Percentiles rank a stretch among this genome's conserved stretches.
These are phyloP conservation scores for Ephialtes manifestator DNA, from an alignment of 2,888 invertebrate genomes.

Conservation along the genomic window DNA sequence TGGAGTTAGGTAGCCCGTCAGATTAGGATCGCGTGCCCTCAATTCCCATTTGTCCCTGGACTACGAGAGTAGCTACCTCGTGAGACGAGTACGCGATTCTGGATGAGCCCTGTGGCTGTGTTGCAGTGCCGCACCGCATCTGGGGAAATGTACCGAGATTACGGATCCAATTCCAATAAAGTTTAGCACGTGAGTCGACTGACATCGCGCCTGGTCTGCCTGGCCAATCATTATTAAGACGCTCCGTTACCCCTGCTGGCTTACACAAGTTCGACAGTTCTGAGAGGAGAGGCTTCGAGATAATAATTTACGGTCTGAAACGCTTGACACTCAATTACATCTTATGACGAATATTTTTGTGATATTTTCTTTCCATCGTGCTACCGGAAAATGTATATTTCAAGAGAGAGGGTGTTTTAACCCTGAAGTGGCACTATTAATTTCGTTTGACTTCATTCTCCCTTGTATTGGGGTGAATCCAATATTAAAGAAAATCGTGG, in stretches of 20 bases:
- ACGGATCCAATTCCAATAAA: conserved; percentile 85
- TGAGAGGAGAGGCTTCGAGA: conserved; percentile 36
- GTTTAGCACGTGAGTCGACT: conserved; percentile 83
- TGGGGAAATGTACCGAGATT: conserved; percentile 83
- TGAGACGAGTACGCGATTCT: conserved; percentile 42
- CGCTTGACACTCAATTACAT: conserved; percentile 26
- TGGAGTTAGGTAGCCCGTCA: conserved; percentile 79
- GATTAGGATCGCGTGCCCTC: conserved; percentile 81
- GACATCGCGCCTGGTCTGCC: conserved; percentile 76
- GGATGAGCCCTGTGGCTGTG: conserved; percentile 24
- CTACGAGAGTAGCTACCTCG: conserved; percentile 57
- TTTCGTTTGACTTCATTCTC: too few species aligned
- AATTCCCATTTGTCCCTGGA: conserved; percentile 78
- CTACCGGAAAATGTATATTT: neutral
- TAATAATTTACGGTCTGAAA: conserved; percentile 62
- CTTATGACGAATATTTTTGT: conserved; percentile 34
- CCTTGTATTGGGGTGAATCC: too few species aligned
- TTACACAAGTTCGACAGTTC: conserved; percentile 70
- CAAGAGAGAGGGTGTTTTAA: neutral
- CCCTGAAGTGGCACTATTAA: too few species aligned
- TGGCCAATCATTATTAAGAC: conserved; percentile 68
- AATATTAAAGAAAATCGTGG: too few species aligned
- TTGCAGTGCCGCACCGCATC: conserved; percentile 74
- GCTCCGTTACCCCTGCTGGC: conserved; percentile 43
- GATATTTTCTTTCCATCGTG: conserved; percentile 3